A percentile compares a stretch with the other conserved stretches of the same genome.
phyloP scores from a whole-genome alignment of 2,113 vertebrate species.

The Microtus pennsylvanicus region DNA sequence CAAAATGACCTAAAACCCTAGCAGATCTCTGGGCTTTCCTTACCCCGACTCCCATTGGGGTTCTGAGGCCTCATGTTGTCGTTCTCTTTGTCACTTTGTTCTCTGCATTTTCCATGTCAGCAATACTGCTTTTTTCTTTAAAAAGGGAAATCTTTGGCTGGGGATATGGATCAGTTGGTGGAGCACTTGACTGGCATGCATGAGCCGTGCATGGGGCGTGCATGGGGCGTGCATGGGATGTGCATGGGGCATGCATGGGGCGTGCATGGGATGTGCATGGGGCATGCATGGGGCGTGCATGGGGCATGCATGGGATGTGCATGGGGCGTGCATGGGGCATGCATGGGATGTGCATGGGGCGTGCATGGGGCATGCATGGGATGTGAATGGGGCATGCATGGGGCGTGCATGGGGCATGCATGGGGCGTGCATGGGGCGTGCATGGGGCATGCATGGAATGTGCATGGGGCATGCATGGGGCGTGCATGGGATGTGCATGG shows the following conservation, averaged over 20 bases:
- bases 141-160: not conserved
- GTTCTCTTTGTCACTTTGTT: not conserved
- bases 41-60: not conserved
- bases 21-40: not conserved
- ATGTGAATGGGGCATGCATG: rapidly evolving
- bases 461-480: rapidly evolving
- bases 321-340: rapidly evolving
- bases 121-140: not conserved
- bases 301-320: not conserved
- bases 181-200: not conserved
- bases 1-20: no score
- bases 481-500: rapidly evolving
- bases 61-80: not conserved
- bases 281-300: not conserved
- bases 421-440: rapidly evolving
- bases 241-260: no score
- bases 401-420: not conserved
- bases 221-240: rapidly evolving
- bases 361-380: not conserved
- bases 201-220: not conserved
- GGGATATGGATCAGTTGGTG: not conserved
- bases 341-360: rapidly evolving
- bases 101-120: not conserved
- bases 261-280: rapidly evolving
- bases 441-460: rapidly evolving